Conservation (phyloP, 2,888 invertebrate species). For the Beris chalybata region DNA sequence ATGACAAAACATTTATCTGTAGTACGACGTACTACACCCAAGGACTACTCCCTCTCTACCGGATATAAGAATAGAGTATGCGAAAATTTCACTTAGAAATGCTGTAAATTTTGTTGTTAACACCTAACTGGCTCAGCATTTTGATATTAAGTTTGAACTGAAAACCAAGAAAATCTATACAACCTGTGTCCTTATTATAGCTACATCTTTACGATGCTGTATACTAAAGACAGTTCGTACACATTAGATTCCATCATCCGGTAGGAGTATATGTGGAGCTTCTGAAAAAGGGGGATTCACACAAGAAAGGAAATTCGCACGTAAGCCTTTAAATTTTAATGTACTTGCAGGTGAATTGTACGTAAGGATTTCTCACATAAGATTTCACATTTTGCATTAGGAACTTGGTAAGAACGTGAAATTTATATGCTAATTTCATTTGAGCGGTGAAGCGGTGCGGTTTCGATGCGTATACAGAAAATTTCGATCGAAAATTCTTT, state of each 20-base stretch:
- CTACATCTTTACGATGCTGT: no score
- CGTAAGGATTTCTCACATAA: slow-evolving; percentile 2
- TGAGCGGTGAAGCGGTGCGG: background rate
- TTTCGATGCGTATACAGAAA: no score
- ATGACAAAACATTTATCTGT: no score
- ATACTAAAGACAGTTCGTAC: no score
- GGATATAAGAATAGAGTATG: no score
- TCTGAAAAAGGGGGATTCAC: no score
- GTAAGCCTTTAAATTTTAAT: slow-evolving; percentile 30
- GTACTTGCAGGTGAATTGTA: slow-evolving; percentile 14
- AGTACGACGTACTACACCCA: no score
- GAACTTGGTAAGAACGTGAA: slow-evolving; percentile 7
- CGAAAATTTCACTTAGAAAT: slow-evolving; percentile 6
- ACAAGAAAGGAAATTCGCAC: slow-evolving; percentile 26
- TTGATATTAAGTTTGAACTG: slow-evolving; percentile 11
- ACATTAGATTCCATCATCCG: no score
- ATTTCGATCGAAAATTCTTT: no score
- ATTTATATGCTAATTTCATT: slow-evolving; percentile 27
- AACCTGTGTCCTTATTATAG: background rate
- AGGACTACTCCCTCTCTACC: no score
- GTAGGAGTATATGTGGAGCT: no score
- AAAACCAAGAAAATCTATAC: slow-evolving; percentile 11
- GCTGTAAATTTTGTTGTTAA: slow-evolving; percentile 24
- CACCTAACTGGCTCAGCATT: slow-evolving; percentile 17
- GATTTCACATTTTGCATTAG: slow-evolving; percentile 12